Evolutionary conservation across 2,888 invertebrate species (phyloP), one percentile per base, ranked within the genome.

Genomic region (Pseudococcus longispinus): DNA sequence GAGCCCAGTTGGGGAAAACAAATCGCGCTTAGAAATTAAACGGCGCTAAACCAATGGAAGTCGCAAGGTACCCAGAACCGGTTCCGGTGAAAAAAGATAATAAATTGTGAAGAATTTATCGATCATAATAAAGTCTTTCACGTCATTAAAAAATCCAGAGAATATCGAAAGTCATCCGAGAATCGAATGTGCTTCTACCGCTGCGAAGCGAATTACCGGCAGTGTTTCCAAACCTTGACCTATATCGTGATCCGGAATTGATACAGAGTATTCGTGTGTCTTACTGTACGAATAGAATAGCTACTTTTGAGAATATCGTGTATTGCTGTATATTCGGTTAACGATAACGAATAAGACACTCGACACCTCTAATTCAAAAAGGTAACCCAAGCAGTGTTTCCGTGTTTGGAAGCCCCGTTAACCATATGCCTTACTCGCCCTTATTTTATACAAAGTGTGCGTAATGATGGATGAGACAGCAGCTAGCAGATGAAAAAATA

Each of bases 91-190:
- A 60, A 60, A 60, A 60, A 60, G 70, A 29, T 70, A 26, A 65
- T 65, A 70, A 70, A 70, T 70, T 70, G 70, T 70, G 8, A 70
- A 29, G 70, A 70, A 70, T 70, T 70, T 70, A 70, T 70, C 70
- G 29, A 70, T 60, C 70, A 29, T 70, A 70, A 70, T 70, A 70
- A 70, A 70, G 70, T 70, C 70, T 70, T 70, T 60, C 23, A 23
- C 23, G 60, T 60, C 60, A 60, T 60, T 11, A 60, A 23, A 60
- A 60, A 60, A 60, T 23, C 13, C 15, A 60, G 60, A 60, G 60
- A 60, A 23, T 60, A 60, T 60, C 60, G 60, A 60, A 60, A 60
- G 60, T 60, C 60, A 60, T 60, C 60, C 23, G 23, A 60, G 23
- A 23, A 60, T 60, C 23, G 60, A 60, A 20, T 60, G 23, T 60